Percentiles rank a stretch among this genome's conserved stretches.
phyloP scores from a whole-genome alignment of 2,113 vertebrate genomes.

The Odontesthes bonariensis region DNA sequence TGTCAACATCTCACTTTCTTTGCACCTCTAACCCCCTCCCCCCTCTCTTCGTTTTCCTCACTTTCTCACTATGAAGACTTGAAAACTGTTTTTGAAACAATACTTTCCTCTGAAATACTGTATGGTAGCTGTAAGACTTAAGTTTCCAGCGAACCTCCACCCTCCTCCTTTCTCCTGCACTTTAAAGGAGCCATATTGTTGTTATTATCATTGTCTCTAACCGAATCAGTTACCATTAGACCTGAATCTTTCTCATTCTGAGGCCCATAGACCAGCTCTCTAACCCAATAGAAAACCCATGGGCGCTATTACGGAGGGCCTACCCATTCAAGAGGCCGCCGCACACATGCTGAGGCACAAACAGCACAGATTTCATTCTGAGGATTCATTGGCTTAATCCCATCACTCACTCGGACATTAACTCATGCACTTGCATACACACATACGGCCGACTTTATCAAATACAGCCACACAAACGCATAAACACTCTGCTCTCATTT shows the following conservation, averaged over 20 bases:
- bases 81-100: not conserved
- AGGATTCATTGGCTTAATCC: slow-evolving; percentile 79
- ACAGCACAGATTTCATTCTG: slow-evolving; percentile 76
- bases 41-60: not conserved
- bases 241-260: slow-evolving; percentile 77
- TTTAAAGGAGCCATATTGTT: slow-evolving; percentile 77
- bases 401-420: slow-evolving; percentile 65
- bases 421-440: slow-evolving; percentile 60
- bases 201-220: slow-evolving; percentile 79
- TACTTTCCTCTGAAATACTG: slow-evolving; percentile 13
- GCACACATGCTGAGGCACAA: slow-evolving; percentile 29
- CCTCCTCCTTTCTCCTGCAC: slow-evolving; percentile 32
- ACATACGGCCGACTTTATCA: slow-evolving; percentile 53
- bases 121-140: slow-evolving; percentile 1
- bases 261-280: slow-evolving; percentile 70
- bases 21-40: slow-evolving; percentile 23
- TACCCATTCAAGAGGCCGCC: slow-evolving; percentile 57
- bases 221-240: slow-evolving; percentile 82
- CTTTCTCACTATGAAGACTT: not conserved
- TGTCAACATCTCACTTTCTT: slow-evolving; percentile 35
- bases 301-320: slow-evolving; percentile 73
- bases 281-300: slow-evolving; percentile 82
- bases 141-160: slow-evolving; percentile 13
- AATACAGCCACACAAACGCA: slow-evolving; percentile 39
- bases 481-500: slow-evolving; percentile 50